Evolutionary conservation across 2,113 vertebrate genomes (phyloP), one percentile per base, ranked within the genome.

Genomic region (Tringa solitaria): DNA sequence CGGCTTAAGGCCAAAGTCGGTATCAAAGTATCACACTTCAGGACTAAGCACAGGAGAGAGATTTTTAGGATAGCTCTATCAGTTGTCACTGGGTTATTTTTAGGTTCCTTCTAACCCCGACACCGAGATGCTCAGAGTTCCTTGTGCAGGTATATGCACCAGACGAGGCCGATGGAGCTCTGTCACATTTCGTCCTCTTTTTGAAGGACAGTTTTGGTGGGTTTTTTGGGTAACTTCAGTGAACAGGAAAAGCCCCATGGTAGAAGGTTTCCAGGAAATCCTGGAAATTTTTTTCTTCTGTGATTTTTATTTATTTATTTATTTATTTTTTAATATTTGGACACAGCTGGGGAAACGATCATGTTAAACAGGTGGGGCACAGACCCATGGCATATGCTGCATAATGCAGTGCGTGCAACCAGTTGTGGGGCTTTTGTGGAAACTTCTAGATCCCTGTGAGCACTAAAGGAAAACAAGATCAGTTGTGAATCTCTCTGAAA

Each of bases 11-110:
- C 90, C 94, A 70, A 18, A 76, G 57, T 46, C 4, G 1, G 28
- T 90, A 74, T 93, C 80, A 76, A 46, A 79, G 90, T 79, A 69
- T 82, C 74, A 24, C 46, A 8, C 69, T 95, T 82, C n/a, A 54
- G 73, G 74, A 69, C 65, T 73, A 50, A 93, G 48, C 57, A 69
- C 61, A n/a, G 0, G 0, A 16, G 69, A 56, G 73, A 72, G 90
- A 92, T 95, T 87, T 82, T 95, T 78, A 30, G 69, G 45, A 89
- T 84, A 54, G 35, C 65, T 80, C 63, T 80, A 10, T 87, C 83
- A 41, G 39, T 60, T 93, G 92, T 75, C 80, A 51, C 57, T 76
- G 69, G 23, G 51, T 84, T 95, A 63, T 89, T 95, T 86, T 90
- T 95, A 61, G 80, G 60, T 30, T 24, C 28, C 9, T 65, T 64